phyloP scores from a whole-genome alignment of 2,888 invertebrate genomes.

The Tipula helvola region DNA sequence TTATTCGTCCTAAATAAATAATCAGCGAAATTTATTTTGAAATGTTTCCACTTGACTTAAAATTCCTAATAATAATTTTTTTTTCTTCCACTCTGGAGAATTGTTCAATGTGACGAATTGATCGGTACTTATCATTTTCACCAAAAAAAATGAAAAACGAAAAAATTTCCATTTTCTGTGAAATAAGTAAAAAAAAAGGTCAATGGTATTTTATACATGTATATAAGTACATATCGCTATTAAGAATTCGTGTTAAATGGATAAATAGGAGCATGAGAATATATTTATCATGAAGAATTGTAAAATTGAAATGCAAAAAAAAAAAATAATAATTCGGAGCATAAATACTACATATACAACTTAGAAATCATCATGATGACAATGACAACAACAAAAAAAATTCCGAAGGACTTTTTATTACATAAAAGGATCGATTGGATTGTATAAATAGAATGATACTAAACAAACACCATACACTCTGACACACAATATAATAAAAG shows the following conservation, averaged over 20 bases:
- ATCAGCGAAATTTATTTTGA: constrained; percentile 4
- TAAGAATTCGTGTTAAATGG: background rate
- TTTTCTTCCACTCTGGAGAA: background rate
- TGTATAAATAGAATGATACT: background rate
- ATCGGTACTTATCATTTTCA: constrained; percentile 9
- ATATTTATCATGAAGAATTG: background rate
- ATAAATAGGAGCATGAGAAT: background rate
- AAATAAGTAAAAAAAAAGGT: background rate
- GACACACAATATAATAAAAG: background rate
- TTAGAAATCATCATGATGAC: background rate
- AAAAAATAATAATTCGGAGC: background rate
- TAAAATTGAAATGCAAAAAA: background rate
- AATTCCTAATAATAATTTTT: background rate
- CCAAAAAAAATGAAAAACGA: background rate
- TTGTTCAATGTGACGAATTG: constrained; percentile 8
- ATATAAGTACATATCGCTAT: background rate
- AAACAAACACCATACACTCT: background rate
- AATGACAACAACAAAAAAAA: background rate
- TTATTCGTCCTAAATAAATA: background rate
- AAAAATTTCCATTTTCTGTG: background rate
- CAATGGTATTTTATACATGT: background rate
- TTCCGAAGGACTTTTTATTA: background rate
- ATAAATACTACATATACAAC: background rate
- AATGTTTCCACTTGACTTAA: background rate
- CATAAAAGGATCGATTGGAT: background rate